A percentile compares a stretch with the other conserved stretches of the same genome.
phyloP scores from a whole-genome alignment of 2,797 vertebrate genomes.

The Anas flavirostris region DNA sequence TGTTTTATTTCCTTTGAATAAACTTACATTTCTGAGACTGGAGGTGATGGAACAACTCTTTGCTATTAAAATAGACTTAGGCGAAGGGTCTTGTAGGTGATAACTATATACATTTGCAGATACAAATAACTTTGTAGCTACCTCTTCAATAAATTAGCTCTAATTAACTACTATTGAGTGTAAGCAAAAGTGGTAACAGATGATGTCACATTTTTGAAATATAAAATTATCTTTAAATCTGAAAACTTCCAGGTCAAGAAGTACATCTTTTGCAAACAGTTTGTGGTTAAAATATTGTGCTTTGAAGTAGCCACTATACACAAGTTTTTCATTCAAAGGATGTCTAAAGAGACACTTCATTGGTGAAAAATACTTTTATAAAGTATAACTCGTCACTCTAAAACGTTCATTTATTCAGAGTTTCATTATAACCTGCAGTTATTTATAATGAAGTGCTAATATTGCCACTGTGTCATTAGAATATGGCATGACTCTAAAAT shows the following conservation, averaged over 20 bases:
- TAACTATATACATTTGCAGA: constrained; percentile 31
- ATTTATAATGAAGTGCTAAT: constrained; percentile 42
- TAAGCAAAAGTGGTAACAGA: constrained; percentile 32
- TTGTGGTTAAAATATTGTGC: constrained; percentile 75
- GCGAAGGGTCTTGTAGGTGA: neutral
- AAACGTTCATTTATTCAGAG: constrained; percentile 52
- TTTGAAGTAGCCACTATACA: constrained; percentile 72
- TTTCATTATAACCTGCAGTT: neutral
- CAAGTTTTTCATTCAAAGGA: constrained; percentile 62
- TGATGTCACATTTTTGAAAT: constrained; percentile 55
- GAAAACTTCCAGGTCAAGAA: constrained; percentile 68
- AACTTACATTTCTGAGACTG: constrained; percentile 33
- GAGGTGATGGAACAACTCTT: constrained; percentile 17
- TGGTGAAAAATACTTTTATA: constrained; percentile 49
- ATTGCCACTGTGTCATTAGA: constrained; percentile 37
- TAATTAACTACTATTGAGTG: neutral
- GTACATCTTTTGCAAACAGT: constrained; percentile 54
- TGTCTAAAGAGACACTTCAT: constrained; percentile 57
- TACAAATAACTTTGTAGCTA: constrained; percentile 11
- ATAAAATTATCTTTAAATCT: constrained; percentile 73
- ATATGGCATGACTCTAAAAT: constrained; percentile 64
- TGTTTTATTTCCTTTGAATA: constrained; percentile 18
- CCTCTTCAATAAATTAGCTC: constrained; percentile 16
- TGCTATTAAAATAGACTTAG: constrained; percentile 27
- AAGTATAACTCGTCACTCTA: constrained; percentile 51